Percentiles rank a stretch among this genome's conserved stretches.
These are phyloP conservation scores for Gisinianus flammeolus DNA, from an alignment of 2,888 invertebrate species.

Conservation along the genomic window DNA sequence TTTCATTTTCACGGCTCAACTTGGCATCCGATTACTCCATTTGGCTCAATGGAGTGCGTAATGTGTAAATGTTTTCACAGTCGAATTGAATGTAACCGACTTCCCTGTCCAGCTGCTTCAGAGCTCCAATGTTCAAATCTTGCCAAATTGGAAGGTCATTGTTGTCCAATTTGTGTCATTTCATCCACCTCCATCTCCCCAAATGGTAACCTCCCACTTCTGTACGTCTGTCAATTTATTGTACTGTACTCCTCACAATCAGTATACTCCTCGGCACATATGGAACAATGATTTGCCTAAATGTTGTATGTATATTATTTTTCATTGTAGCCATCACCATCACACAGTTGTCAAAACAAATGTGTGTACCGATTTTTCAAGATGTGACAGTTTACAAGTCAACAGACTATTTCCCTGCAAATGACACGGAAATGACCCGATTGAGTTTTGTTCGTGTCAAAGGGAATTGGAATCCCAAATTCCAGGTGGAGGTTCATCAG, in stretches of 20 bases:
- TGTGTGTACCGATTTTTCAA: slow-evolving; percentile 53
- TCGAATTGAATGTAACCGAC: slow-evolving; percentile 61
- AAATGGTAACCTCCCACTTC: not conserved
- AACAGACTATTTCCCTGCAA: slow-evolving; percentile 47
- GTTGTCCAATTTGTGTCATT: slow-evolving; percentile 53
- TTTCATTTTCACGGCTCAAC: slow-evolving; percentile 60
- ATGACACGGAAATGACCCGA: slow-evolving; percentile 51
- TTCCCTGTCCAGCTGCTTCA: slow-evolving; percentile 60
- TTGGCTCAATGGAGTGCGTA: slow-evolving; percentile 63
- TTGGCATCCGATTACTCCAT: slow-evolving; percentile 64
- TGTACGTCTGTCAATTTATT: not conserved
- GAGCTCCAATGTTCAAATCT: slow-evolving; percentile 61
- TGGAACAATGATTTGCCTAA: no score
- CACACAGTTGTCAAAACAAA: no score
- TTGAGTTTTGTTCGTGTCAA: slow-evolving; percentile 36
- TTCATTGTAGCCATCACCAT: no score
- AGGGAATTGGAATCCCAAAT: slow-evolving; percentile 41
- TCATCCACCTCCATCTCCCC: slow-evolving; percentile 23
- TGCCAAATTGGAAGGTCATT: slow-evolving; percentile 60
- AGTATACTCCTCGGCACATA: no score
- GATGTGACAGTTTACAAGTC: slow-evolving; percentile 54
- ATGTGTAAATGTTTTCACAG: slow-evolving; percentile 62
- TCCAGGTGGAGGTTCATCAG: slow-evolving; percentile 59
- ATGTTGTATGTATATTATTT: no score
- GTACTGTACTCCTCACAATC: not conserved